Percentiles rank a stretch among this genome's conserved stretches.
These are phyloP conservation scores for Pseudochromis fuscus DNA, from an alignment of 2,797 vertebrate genomes.

Conservation along the genomic window DNA sequence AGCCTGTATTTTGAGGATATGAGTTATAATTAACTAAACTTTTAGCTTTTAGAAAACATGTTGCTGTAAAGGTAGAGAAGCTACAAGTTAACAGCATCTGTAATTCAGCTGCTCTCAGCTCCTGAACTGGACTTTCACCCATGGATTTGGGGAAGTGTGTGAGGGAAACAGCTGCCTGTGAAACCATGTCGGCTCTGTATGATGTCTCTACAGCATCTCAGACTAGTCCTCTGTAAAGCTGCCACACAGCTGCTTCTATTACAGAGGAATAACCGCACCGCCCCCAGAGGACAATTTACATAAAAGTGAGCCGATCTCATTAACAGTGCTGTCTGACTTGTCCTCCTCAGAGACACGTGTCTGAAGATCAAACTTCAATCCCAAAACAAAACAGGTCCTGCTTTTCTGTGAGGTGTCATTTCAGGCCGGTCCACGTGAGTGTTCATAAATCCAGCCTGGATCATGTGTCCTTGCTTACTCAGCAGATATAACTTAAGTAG, in stretches of 20 bases:
- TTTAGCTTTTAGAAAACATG: no score
- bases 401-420: slow-evolving; percentile 31
- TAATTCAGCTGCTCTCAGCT: no score
- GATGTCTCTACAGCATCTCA: slow-evolving; percentile 10
- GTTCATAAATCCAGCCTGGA: slow-evolving; percentile 40
- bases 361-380: slow-evolving; percentile 28
- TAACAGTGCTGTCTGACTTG: slow-evolving; percentile 35
- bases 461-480: slow-evolving; percentile 34
- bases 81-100: no score
- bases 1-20: no score
- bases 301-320: slow-evolving; percentile 54
- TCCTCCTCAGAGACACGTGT: slow-evolving; percentile 17
- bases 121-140: no score
- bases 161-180: neutral
- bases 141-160: neutral
- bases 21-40: no score
- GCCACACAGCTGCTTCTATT: slow-evolving; percentile 27
- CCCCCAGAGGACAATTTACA: slow-evolving; percentile 44
- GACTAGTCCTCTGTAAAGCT: slow-evolving; percentile 20
- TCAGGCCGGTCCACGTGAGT: neutral
- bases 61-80: no score
- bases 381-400: slow-evolving; percentile 27
- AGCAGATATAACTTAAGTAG: slow-evolving; percentile 38
- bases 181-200: neutral
- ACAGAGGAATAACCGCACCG: slow-evolving; percentile 33